Evolutionary conservation across 30 jellyfish, hydroid and myxozoan genomes (phyloP).

Genomic region (Sanderia malayensis): DNA sequence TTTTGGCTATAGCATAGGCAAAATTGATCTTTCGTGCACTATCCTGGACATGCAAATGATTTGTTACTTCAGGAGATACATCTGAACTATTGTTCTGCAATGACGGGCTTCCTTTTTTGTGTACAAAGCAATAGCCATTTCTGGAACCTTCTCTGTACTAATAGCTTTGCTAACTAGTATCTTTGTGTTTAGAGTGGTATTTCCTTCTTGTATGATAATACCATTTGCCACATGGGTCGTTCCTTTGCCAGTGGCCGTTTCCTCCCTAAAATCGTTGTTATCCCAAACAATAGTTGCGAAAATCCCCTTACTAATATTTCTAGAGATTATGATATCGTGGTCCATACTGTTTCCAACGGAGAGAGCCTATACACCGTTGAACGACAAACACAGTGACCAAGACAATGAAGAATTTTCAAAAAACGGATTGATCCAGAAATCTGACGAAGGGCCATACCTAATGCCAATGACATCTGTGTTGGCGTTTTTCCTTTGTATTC

Average conservation of each 20-base stretch:
- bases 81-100: conserved; percentile 14
- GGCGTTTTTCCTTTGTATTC: conserved; percentile 31
- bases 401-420: conserved; percentile 31
- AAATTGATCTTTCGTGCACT: conserved; percentile 21
- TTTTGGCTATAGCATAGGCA: conserved; percentile 12
- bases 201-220: conserved; percentile 33
- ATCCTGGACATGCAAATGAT: conserved; percentile 29
- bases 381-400: conserved; percentile 68
- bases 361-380: conserved; percentile 59
- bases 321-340: conserved; percentile 31
- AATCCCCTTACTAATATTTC: conserved; percentile 28
- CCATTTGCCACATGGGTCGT: conserved; percentile 68
- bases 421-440: conserved; percentile 46
- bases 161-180: conserved; percentile 14
- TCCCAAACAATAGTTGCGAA: conserved; percentile 32
- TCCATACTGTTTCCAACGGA: conserved; percentile 29
- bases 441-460: conserved; percentile 65
- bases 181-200: conserved; percentile 19
- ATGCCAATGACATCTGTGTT: conserved; percentile 55
- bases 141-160: conserved; percentile 42
- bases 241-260: conserved; percentile 50
- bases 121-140: conserved; percentile 10
- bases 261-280: conserved; percentile 58
- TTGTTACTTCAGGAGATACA: background rate
- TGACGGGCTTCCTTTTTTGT: too few relatives aligned